Evolutionary conservation across 2,888 invertebrate genomes (phyloP).

Genomic region (Synergus gifuensis): DNA sequence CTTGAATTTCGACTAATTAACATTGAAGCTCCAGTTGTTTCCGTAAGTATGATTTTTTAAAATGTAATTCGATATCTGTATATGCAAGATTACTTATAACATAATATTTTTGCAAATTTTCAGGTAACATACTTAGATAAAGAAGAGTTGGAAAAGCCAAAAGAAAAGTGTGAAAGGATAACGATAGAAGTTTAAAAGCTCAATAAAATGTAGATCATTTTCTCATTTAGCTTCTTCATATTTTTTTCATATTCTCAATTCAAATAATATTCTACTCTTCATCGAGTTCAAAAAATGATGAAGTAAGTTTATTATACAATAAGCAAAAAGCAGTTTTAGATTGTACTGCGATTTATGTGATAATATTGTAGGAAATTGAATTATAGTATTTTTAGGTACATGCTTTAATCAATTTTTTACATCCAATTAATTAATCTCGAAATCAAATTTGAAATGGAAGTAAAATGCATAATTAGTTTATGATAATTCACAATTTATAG

Average conservation of each 20-base stretch:
- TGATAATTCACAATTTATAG: background rate
- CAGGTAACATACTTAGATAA: slow-evolving; percentile 66
- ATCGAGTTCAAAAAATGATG: background rate
- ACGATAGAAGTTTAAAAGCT: slow-evolving; percentile 51
- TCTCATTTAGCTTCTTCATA: background rate
- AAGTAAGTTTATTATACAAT: background rate
- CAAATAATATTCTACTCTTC: background rate
- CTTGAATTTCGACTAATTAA: slow-evolving; percentile 78
- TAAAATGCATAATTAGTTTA: background rate
- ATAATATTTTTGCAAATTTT: slow-evolving; percentile 44
- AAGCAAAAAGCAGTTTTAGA: background rate
- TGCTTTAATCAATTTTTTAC: background rate
- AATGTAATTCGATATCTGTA: no score
- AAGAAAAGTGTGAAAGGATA: slow-evolving; percentile 48
- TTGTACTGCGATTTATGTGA: background rate
- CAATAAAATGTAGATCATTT: background rate
- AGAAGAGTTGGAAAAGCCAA: slow-evolving; percentile 45
- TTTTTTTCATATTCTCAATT: background rate
- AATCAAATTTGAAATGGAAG: no score
- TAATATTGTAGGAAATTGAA: background rate
- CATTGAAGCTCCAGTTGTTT: slow-evolving; percentile 64
- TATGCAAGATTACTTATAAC: no score
- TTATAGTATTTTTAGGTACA: background rate
- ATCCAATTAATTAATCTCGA: no score
- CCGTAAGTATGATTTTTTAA: slow-evolving; percentile 53